Evolutionary conservation across 1,140 invertebrate genomes (phyloP), one percentile per base, ranked within the genome.

Genomic region (Bombus difficillimus): DNA sequence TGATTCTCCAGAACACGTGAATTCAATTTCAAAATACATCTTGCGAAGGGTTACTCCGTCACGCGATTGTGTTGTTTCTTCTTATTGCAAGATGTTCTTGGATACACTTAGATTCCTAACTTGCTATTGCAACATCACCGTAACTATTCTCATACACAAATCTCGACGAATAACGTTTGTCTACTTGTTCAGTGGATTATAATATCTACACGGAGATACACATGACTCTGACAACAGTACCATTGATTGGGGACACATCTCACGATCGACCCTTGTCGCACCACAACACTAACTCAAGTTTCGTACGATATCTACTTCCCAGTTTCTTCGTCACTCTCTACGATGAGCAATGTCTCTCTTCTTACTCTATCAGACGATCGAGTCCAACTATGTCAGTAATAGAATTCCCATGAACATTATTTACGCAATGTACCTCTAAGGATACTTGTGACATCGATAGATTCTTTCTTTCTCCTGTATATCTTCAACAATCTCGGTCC

Each of bases 1-100:
- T 18, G 84, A 89, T 28, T 66, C 59, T 82, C 47, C 66, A 28
- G 25, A 43, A 80, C 88, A 83, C 87, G 75, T 89, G 87, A 80
- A 39, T 18, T 34, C 47, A 53, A 53, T 53, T 22, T 53, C 39
- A 37, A 72, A 72, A 66, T 66, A 32, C 83, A 89, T 89, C 18
- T 89, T 85, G 81, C 1, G 18, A 13, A 43, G 80, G 32, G 39
- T 69, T 64, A 41, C 43, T 39, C 69, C 69, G 72, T 69, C 59
- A n/a, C 39, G 85, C 75, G 53, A 32, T 32, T 32, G 2, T 66
- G 8, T 37, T 3, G 10, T 18, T 47, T 71, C 59, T 37, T 15
- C 12, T 25, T 10, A 28, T 66, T 22, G 6, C 28, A 2, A 25
- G 39, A 22, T 22, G 18, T 28, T 57, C 34, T 72, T 15, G 6